Evolutionary conservation across 2,797 vertebrate genomes (phyloP), one percentile per base, ranked within the genome.

Genomic region (Thaleichthys pacificus): DNA sequence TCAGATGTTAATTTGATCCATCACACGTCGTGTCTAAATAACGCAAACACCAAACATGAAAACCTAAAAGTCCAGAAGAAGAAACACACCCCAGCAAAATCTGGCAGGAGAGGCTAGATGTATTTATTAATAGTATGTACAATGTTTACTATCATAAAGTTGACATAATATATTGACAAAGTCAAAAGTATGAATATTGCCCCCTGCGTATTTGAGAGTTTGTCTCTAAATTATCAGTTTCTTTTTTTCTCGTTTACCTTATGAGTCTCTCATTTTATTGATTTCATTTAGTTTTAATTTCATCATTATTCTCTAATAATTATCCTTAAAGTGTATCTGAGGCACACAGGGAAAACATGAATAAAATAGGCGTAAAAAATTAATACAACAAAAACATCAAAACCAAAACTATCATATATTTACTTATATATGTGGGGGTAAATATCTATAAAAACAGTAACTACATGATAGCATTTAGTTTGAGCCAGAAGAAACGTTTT

Each of bases 281-380:
- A 62, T 66, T 76, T 82, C 79, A 80, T 81, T 86, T 71, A 85
- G 73, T 76, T 73, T 42, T 86, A 83, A 77, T 72, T 84, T 80
- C 73, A 85, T 88, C 75, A 76, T 74, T 82, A 86, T 80, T 84
- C 84, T 89, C 86, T 87, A 84, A 87, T 91, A 82, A 89, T 92
- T 87, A 83, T 89, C 80, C 77, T 89, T 88, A 85, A 85, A 86
- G 88, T 92, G 90, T 91, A 91, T 93, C 89, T 90, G 91, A 93
- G 92, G 92, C 92, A 94, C 91, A 92, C 87, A 79, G 92, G 91
- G 86, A 91, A 86, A 92, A 90, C 82, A 89, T 87, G 88, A 91
- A 89, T 83, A 89, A 91, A 91, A 87, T 82, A 89, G 85, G 83
- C 83, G 81, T 86, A 75, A 81, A 90, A 83, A 84, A 84, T 69